Evolutionary conservation across 2,888 invertebrate species (phyloP).

Genomic region (Seira sanloemensis): DNA sequence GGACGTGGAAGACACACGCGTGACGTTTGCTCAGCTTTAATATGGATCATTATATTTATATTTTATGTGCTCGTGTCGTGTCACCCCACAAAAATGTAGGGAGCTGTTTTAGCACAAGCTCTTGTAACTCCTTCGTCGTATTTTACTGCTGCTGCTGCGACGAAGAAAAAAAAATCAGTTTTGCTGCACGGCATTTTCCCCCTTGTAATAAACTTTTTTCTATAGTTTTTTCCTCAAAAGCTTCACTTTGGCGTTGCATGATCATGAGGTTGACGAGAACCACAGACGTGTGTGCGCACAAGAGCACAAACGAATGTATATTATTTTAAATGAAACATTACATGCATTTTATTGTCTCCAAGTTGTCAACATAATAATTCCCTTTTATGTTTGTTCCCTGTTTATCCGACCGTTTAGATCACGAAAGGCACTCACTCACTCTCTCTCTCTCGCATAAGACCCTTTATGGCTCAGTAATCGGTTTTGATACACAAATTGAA

Average conservation of each 20-base stretch:
- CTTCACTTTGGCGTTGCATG: background rate
- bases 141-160: no score
- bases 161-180: no score
- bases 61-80: slow-evolving; percentile 64
- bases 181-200: no score
- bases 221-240: background rate
- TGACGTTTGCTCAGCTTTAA: slow-evolving; percentile 30
- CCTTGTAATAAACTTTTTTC: no score
- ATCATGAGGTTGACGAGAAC: background rate
- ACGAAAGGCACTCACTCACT: slow-evolving; percentile 8
- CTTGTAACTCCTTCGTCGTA: background rate
- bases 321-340: slow-evolving; percentile 27
- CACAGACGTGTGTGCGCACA: background rate
- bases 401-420: slow-evolving; percentile 30
- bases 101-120: background rate
- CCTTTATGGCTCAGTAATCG: background rate
- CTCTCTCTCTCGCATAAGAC: no score
- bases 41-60: slow-evolving; percentile 34
- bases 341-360: slow-evolving; percentile 33
- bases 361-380: slow-evolving; percentile 30
- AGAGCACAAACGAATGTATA: background rate
- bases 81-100: slow-evolving; percentile 35
- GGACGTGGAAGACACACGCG: slow-evolving; percentile 51
- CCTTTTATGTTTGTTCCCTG: background rate
- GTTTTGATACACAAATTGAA: background rate